Evolutionary conservation across 2,797 vertebrate species (phyloP), one percentile per base, ranked within the genome.

Genomic region (Tympanoctomys barrerae): DNA sequence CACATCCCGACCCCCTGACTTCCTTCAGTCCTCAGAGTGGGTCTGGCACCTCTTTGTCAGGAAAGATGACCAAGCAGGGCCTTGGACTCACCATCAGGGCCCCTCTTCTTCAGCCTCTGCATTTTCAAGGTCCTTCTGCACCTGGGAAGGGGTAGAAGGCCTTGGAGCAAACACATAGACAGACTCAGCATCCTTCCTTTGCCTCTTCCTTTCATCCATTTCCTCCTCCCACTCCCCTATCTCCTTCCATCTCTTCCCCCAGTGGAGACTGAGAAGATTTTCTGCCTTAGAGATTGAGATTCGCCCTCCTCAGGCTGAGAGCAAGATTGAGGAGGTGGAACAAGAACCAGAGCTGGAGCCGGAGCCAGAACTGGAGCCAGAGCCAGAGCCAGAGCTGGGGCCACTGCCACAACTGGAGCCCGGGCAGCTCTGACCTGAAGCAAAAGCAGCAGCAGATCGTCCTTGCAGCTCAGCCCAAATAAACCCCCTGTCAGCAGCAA

Each of bases 221-320:
- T 78, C 31, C 33, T 49, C 19, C 36, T 90, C 42, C 79, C n/a
- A 52, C 52, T 61, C 36, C 24, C 82, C 68, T 10, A 0, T 54
- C 49, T 82, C 33, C 84, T 31, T 93, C 70, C 5, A 11, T 79
- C 31, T 70, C 59, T 92, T 88, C 39, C 49, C 11, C 5, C 68
- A 98, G 97, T 89, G 93, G 97, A 82, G 10, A 24, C 33, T 59
- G n/a, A 96, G 96, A 95, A 96, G 97, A 78, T 97, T 98, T 93
- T 97, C 97, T 70, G 97, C 97, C 71, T 93, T 97, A 77, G 97
- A 97, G 82, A 71, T 84, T 57, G 95, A 79, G 64, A 84, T 92
- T 94, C 94, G 86, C 54, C 91, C 77, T 71, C 75, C 96, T 57
- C 93, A 80, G 26, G 6, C 42, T 93, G 78, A 82, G 31, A 94